Base-by-base conservation (phyloP, 2,888 invertebrate species). In the Microplitis manilae region DNA sequence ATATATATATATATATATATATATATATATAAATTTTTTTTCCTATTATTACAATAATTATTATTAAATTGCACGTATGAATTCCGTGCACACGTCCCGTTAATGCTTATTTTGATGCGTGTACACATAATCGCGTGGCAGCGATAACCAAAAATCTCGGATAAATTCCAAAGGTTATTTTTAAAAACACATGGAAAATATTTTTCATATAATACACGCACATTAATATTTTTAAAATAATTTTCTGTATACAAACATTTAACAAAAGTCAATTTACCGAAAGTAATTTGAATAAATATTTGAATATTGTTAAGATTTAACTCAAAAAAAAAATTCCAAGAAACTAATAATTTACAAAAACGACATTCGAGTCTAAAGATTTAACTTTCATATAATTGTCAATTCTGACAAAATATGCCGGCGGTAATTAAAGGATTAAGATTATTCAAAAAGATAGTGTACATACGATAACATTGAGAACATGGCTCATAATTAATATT, bases 21-120 rank as follows among this genome's bases (percentile, higher is more conserved):
- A 50, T 50, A 50, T 50, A 50, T 9, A 50, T 50, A 0, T 9
- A 50, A 50, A 0, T 30, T 30, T 30, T 30, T 30, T 30, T 30
- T 30, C 0, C 30, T 30, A 30, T 30, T 4, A 2, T 4, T 30
- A 30, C 30, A 30, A 30, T 30, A 30, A 30, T 30, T 30, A 30
- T 30, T 73, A 77, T 77, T 73, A 77, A 68, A 77, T 73, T 73
- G 68, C 68, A 39, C 73, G 39, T 73, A 38, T 39, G 39, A 73
- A 72, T 73, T 69, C 62, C 68, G 73, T 73, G 68, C 59, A 38
- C 40, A 65, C 67, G 73, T 72, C 39, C 73, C 68, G 68, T 73
- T 73, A 68, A 50, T 40, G 17, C 62, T 73, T 13, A 30, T 30
- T 30, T 30, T 30, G 61, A 77, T 77, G 77, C 69, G 73, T 77